These are phyloP conservation scores for Drosophila formosana DNA, from an alignment of 2,888 invertebrate genomes.

Conservation along the genomic window DNA sequence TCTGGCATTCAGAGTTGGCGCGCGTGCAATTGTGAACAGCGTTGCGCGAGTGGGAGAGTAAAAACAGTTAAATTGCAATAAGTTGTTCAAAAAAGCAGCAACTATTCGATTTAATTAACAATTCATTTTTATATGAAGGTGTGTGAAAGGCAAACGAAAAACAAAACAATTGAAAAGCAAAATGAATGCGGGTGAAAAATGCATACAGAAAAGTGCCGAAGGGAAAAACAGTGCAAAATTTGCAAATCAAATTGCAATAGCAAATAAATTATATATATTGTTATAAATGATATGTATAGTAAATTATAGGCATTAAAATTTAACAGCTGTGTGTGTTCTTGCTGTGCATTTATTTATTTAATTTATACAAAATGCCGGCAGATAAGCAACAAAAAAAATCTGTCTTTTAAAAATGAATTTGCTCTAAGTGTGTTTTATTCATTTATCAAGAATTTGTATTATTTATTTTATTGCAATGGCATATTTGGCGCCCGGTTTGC, in stretches of 20 bases:
- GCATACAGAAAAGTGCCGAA: conserved; percentile 43
- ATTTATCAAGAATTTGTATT: conserved; percentile 1
- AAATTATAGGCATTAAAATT: conserved; percentile 9
- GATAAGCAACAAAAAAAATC: conserved; percentile 38
- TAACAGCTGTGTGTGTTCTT: conserved; percentile 9
- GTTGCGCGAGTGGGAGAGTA: conserved; percentile 54
- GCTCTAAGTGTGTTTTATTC: neutral
- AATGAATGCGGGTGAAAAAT: conserved; percentile 26
- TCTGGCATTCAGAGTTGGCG: conserved; percentile 75
- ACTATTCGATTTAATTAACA: conserved; percentile 19
- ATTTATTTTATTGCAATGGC: conserved; percentile 38
- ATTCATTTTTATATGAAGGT: conserved; percentile 66
- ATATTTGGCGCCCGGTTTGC: conserved; percentile 64
- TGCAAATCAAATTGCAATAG: conserved; percentile 8
- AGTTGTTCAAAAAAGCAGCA: conserved; percentile 35
- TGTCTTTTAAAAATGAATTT: conserved; percentile 3
- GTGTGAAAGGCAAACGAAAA: conserved; percentile 36
- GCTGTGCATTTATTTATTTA: conserved; percentile 13
- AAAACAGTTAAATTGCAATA: conserved; percentile 59
- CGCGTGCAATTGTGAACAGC: conserved; percentile 69
- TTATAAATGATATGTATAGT: conserved; percentile 11
- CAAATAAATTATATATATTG: conserved; percentile 7
- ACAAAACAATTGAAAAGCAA: too few relatives aligned
- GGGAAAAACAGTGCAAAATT: conserved; percentile 14
- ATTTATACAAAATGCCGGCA: conserved; percentile 5